phyloP scores from a whole-genome alignment of 2,113 vertebrate genomes.

The Rhea pennata region DNA sequence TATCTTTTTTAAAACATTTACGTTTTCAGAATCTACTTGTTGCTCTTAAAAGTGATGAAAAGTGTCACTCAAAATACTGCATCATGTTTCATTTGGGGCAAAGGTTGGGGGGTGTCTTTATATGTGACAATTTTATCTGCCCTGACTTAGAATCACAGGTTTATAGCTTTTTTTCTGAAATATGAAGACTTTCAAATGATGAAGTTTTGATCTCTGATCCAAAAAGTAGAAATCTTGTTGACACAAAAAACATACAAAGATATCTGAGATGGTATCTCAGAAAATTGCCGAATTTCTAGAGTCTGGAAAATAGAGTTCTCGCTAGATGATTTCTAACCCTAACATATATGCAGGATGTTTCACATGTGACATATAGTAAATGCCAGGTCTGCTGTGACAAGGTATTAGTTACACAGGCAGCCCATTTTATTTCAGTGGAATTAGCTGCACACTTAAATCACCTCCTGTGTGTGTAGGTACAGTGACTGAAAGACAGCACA shows the following conservation, averaged over 20 bases:
- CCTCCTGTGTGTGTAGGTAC: not conserved
- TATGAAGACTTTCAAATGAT: not conserved
- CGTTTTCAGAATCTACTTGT: not conserved
- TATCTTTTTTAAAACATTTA: not conserved
- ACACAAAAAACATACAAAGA: not conserved
- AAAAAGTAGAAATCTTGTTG: not conserved
- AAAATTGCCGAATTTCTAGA: not conserved
- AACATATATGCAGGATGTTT: not conserved
- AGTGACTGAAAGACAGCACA: accelerated
- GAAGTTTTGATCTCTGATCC: not conserved
- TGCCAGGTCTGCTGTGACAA: not conserved
- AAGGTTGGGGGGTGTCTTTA: not conserved
- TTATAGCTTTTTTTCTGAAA: not conserved
- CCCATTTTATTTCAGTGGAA: not conserved
- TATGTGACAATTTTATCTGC: not conserved
- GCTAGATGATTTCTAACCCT: not conserved
- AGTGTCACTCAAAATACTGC: not conserved
- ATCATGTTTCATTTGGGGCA: not conserved
- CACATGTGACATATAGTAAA: not conserved
- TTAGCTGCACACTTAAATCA: not conserved
- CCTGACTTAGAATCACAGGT: not conserved
- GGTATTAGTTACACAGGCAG: not conserved
- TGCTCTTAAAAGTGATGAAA: not conserved
- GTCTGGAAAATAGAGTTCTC: not conserved
- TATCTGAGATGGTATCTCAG: not conserved